phyloP scores from a whole-genome alignment of 2,888 invertebrate genomes.

The Archips crataeganus region DNA sequence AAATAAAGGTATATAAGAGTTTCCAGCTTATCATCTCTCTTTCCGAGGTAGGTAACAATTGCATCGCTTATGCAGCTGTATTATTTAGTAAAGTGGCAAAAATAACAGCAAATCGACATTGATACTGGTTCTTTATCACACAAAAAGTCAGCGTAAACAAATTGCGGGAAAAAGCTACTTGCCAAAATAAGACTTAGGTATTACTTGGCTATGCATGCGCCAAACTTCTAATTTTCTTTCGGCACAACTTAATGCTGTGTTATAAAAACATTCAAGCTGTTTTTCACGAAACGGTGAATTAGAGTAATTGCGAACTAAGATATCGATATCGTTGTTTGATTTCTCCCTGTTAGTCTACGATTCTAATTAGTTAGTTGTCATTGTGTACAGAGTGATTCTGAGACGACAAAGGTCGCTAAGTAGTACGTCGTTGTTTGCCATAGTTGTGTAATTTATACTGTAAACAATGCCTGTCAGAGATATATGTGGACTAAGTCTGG shows the following conservation, averaged over 20 bases:
- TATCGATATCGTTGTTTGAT: constrained; percentile 19
- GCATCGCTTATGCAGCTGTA: no score
- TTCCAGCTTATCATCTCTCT: no score
- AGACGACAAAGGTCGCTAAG: constrained; percentile 35
- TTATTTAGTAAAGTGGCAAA: no score
- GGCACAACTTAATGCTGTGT: neutral
- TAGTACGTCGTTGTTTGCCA: constrained; percentile 27
- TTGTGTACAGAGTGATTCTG: constrained; percentile 28
- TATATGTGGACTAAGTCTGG: constrained; percentile 19
- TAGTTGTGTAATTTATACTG: constrained; percentile 36
- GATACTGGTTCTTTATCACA: neutral
- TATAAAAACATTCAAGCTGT: neutral
- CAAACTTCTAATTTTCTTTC: constrained; percentile 5
- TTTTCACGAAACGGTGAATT: constrained; percentile 1
- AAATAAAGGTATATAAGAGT: no score
- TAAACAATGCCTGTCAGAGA: constrained; percentile 29
- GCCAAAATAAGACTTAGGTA: neutral
- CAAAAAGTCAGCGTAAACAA: neutral
- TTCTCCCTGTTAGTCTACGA: constrained; percentile 8
- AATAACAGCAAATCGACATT: no score
- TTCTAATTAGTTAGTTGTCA: constrained; percentile 35
- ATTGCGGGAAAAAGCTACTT: neutral
- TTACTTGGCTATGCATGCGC: neutral
- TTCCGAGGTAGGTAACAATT: no score
- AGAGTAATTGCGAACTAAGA: neutral